A percentile compares a stretch with the other conserved stretches of the same genome.
These are phyloP conservation scores for Drosophila paranaensis DNA, from an alignment of 2,888 invertebrate species.

Conservation along the genomic window DNA sequence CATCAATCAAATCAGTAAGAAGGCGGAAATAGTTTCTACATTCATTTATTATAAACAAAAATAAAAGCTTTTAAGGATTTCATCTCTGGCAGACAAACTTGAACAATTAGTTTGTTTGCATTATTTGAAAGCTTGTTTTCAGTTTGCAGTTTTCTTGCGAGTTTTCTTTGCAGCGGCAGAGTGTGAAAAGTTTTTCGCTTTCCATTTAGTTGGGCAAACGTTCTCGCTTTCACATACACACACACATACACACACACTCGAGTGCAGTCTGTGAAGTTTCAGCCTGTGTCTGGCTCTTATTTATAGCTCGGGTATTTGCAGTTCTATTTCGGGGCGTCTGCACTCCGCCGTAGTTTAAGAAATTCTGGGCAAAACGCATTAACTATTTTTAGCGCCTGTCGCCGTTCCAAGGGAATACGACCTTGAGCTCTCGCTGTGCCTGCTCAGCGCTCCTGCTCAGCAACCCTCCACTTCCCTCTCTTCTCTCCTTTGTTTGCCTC, in stretches of 20 bases:
- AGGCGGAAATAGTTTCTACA: not conserved
- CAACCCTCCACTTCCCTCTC: not conserved
- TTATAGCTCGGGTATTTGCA: slow-evolving; percentile 64
- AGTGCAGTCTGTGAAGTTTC: slow-evolving; percentile 56
- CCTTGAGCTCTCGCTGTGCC: slow-evolving; percentile 50
- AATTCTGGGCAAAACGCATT: slow-evolving; percentile 66
- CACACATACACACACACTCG: not conserved
- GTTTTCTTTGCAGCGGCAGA: not conserved
- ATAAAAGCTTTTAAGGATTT: not conserved
- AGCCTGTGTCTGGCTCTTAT: slow-evolving; percentile 51
- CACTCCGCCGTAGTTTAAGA: slow-evolving; percentile 38
- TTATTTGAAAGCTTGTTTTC: slow-evolving; percentile 6
- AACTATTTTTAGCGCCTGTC: slow-evolving; percentile 60
- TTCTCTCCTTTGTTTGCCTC: slow-evolving; percentile 25
- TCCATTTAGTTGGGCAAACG: slow-evolving; percentile 17
- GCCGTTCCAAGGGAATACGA: slow-evolving; percentile 56
- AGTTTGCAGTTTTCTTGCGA: slow-evolving; percentile 1
- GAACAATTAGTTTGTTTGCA: slow-evolving; percentile 17
- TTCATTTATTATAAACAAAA: not conserved
- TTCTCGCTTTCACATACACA: slow-evolving; percentile 4
- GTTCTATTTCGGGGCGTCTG: slow-evolving; percentile 65
- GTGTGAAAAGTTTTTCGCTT: slow-evolving; percentile 21
- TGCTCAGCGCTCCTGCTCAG: not conserved
- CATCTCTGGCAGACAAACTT: not conserved
- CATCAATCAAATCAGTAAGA: not conserved